Base-by-base conservation (phyloP, 2,113 vertebrate species). In the Ciconia stormi region DNA sequence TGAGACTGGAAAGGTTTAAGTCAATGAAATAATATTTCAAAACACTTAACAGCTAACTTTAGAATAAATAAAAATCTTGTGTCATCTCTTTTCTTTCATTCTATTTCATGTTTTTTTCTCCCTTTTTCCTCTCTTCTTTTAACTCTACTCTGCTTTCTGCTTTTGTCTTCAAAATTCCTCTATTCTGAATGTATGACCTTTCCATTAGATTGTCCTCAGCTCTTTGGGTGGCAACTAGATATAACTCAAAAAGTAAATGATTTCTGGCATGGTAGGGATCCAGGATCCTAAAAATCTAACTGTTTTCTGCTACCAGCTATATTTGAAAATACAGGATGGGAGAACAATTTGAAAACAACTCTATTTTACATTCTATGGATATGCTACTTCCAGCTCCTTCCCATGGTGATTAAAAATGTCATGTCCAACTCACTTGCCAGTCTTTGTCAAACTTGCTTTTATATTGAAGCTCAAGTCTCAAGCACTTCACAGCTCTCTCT, bases 391-490 rank as follows among this genome's bases (percentile, higher is more conserved):
- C 50, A 74, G 4, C 4, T 80, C 11, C n/a, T 74, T 70, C 30
- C 56, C 71, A 4, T 6, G 6, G 7, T 76, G 13, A 47, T 40
- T 70, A 21, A 95, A 94, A 86, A 74, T 25, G 8, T 17, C 7
- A 81, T 7, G 2, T 74, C 8, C 14, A 70, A 89, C 97, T 91
- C 82, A 98, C 98, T 89, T 98, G 96, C 98, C 98, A 98, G 17
- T 65, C 49, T 13, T 66, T 5, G 50, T 98, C 96, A 38, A 96
- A 97, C 16, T 53, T n/a, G 78, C 93, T 97, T 87, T 85, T 96
- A 84, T 96, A 90, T 11, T 98, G 97, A 73, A 98, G n/a, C 50
- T 98, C 97, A 34, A 98, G 93, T 29, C 3, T n/a, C 46, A 98
- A 89, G 19, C 91, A 96, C 2, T 2, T 5, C 12, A 42, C 59